Conservation (phyloP, 2,113 vertebrate genomes). For the Tetrao urogallus region DNA sequence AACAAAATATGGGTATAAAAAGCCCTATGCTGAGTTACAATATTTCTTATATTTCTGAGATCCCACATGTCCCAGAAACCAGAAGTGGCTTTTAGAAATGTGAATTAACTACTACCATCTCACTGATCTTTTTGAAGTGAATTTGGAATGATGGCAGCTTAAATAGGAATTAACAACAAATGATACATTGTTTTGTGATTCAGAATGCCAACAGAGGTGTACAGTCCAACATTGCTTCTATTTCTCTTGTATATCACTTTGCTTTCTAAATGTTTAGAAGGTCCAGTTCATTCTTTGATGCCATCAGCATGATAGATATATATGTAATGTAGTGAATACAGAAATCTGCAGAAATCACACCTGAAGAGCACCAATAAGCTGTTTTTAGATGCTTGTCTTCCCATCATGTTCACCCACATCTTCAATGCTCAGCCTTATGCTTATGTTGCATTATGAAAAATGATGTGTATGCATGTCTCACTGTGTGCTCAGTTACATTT, state of each 20-base stretch:
- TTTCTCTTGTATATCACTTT: not conserved
- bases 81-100: not conserved
- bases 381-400: not conserved
- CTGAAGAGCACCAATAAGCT: not conserved
- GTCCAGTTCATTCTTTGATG: not conserved
- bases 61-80: not conserved
- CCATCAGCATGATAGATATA: not conserved
- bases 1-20: not conserved
- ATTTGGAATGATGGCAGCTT: not conserved
- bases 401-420: not conserved
- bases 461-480: not conserved
- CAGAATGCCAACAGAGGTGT: not conserved
- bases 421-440: not conserved
- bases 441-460: not conserved
- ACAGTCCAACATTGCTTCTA: not conserved
- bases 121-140: not conserved
- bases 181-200: not conserved
- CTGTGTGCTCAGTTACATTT: not conserved
- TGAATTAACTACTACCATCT: not conserved
- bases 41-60: not conserved
- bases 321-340: not conserved
- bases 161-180: not conserved
- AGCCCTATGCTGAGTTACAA: not conserved
- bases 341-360: not conserved
- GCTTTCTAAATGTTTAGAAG: not conserved